Evolutionary conservation across 2,888 invertebrate species (phyloP).

Genomic region (Periphyllus acericola): DNA sequence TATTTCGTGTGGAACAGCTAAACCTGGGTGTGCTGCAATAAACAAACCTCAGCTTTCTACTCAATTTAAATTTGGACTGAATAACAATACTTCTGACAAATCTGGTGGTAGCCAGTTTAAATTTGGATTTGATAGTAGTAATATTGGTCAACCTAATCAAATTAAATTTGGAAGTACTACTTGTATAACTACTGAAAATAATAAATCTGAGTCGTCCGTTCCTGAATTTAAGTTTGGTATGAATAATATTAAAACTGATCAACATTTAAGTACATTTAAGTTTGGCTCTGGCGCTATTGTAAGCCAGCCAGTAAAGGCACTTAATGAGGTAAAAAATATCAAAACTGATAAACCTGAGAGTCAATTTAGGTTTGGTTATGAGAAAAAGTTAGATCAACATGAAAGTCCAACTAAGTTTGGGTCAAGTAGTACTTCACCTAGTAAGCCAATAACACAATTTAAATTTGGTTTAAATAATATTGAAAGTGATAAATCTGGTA

Average conservation of each 20-base stretch:
- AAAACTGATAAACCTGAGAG: constrained; percentile 5
- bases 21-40: constrained; percentile 67
- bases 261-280: background rate
- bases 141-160: constrained; percentile 61
- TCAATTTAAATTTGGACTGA: constrained; percentile 63
- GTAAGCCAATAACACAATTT: constrained; percentile 47
- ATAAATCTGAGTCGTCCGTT: background rate
- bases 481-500: constrained; percentile 18
- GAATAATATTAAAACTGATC: constrained; percentile 1
- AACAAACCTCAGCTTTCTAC: constrained; percentile 50
- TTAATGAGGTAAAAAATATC: background rate
- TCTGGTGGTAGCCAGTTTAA: constrained; percentile 12
- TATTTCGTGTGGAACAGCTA: constrained; percentile 72
- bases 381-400: constrained; percentile 28
- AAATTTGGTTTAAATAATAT: constrained; percentile 57
- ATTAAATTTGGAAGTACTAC: constrained; percentile 27
- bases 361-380: constrained; percentile 22
- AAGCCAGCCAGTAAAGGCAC: constrained; percentile 11
- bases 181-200: background rate
- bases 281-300: background rate
- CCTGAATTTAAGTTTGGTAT: constrained; percentile 43
- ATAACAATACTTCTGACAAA: constrained; percentile 39
- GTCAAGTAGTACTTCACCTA: constrained; percentile 11
- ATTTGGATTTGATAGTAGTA: constrained; percentile 63
- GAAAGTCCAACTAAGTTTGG: constrained; percentile 34